These are phyloP conservation scores for Mixornis gularis DNA, from an alignment of 2,113 vertebrate species.

Conservation along the genomic window DNA sequence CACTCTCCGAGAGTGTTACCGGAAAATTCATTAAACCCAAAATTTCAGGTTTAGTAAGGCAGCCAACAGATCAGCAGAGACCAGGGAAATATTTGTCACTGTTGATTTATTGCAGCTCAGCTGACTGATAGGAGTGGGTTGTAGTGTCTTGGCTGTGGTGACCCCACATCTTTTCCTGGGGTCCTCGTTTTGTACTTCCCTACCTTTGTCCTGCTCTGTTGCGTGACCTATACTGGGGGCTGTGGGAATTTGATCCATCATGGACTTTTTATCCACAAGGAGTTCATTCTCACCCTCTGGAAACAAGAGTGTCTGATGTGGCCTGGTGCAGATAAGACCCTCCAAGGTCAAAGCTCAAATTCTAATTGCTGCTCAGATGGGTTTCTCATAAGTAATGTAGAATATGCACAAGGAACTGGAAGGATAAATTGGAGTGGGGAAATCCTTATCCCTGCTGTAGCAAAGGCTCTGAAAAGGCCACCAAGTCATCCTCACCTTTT, in stretches of 20 bases:
- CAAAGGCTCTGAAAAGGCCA: background rate
- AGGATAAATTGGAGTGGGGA: accelerated
- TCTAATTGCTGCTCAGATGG: background rate
- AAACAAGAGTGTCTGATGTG: background rate
- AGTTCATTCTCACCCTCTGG: background rate
- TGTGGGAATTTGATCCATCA: background rate
- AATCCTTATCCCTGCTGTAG: background rate
- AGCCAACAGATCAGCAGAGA: background rate
- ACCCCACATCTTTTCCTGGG: background rate
- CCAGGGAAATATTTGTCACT: background rate
- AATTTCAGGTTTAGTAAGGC: background rate
- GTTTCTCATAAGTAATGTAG: background rate
- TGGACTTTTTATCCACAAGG: background rate
- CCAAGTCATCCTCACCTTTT: background rate
- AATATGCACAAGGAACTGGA: background rate
- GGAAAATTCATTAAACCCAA: background rate
- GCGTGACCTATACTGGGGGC: accelerated
- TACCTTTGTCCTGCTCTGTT: background rate
- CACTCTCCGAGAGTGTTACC: background rate
- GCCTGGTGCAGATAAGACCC: accelerated
- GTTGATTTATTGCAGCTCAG: background rate
- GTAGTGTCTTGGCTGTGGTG: background rate
- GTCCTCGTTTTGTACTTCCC: accelerated
- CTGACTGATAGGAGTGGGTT: background rate
- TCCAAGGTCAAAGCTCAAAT: background rate